Evolutionary conservation across 2,888 invertebrate genomes (phyloP), one percentile per base, ranked within the genome.

Genomic region (Germaria angustata): DNA sequence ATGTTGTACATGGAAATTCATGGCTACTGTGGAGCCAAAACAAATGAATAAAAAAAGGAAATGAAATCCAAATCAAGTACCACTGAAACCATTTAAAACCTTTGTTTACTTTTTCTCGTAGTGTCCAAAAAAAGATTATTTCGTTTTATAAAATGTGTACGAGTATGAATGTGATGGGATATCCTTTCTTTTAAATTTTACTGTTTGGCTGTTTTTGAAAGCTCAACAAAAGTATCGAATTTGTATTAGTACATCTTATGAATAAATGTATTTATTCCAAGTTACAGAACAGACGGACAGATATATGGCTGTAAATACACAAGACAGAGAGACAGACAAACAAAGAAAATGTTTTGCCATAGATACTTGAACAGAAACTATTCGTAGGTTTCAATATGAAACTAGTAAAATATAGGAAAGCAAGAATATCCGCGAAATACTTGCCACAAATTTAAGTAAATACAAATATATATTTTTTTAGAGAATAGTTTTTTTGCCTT

Each of bases 1-100:
- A 88, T 91, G 91, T 91, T 88, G 86, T 87, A 91, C 91, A 91
- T 89, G 90, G 88, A 89, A 89, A 89, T 89, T 88, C 88, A 87
- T 90, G 89, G 90, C 90, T 90, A 90, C 90, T 89, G 90, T 88
- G 82, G 82, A 82, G 82, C 82, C 82, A 79, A 82, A 81, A 69
- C 68, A 73, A 73, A 75, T 76, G 28, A 28, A 28, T 22, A 66
- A 46, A 39, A 22, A 46, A 59, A 28, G n/a, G 28, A 28, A 28
- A 28, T 5, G 6, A 28, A 7, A 36, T 15, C n/a, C 24, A 49
- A 69, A 46, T 61, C 41, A 61, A 66, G 44, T 75, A 65, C 65
- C 55, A 69, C 51, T 55, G 17, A 80, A 73, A 79, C 51, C 79
- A 73, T 79, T 66, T 71, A 66, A 79, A 80, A 66, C 36, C 66